Evolutionary conservation across 2,888 invertebrate genomes (phyloP), one percentile per base, ranked within the genome.

Genomic region (Balanococcus diminutus): DNA sequence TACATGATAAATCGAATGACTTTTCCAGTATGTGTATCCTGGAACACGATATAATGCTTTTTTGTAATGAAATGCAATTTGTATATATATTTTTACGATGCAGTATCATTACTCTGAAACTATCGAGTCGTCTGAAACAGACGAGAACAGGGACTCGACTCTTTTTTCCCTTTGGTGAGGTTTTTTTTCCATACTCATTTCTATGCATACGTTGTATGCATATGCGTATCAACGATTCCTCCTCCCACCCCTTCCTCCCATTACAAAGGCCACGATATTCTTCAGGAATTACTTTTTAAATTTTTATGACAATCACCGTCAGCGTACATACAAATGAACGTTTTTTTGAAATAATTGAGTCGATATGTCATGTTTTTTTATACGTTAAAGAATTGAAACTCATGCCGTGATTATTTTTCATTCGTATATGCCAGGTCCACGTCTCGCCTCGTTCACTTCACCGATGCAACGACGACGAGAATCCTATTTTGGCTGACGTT

Each of bases 1-100:
- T 75, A 75, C 31, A 32, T 75, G 75, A 75, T 75, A 75, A 75
- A 75, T 75, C 75, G 75, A 32, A 75, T 75, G 61, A 67, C 61
- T 67, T 67, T 67, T 28, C 28, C 61, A 67, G 61, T 67, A 67
- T 51, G 51, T 51, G 51, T 67, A 67, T 28, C 61, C 61, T 25
- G 61, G 11, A 25, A 28, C n/a, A 67, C 61, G 61, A 19, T 51
- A 19, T 51, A 51, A 51, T 51, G 51, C 51, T 28, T 67, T 67
- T 67, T 67, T 28, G 28, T 67, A 67, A 67, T 67, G 61, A 67
- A 67, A 67, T 28, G 61, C 28, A 67, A 67, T 67, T 67, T 67
- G 61, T 67, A 67, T 67, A 25, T 67, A 67, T 28, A 67, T 67
- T 67, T 67, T 28, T 3, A 28, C 61, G 61, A 67, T 67, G 61